These are phyloP conservation scores for Gymnarchus niloticus DNA, from an alignment of 2,113 vertebrate genomes.

Conservation along the genomic window DNA sequence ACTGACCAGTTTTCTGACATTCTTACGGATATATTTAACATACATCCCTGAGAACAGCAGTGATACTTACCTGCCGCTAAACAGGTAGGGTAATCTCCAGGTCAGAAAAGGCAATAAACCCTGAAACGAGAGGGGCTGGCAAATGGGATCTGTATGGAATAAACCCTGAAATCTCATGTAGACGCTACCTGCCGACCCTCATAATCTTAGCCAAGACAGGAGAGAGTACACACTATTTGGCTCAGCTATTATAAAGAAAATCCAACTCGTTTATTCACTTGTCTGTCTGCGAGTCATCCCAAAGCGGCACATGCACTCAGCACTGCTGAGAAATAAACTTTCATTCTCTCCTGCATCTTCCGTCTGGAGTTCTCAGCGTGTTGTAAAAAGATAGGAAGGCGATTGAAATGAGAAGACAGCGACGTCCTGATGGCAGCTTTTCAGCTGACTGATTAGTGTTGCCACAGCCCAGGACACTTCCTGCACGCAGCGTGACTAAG, in stretches of 20 bases:
- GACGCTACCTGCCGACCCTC: too few species aligned
- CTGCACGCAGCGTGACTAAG: constrained; percentile 19
- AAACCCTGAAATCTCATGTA: too few species aligned
- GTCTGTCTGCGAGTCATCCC: background rate
- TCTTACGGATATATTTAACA: background rate
- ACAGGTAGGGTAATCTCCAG: too few species aligned
- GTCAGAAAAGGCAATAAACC: too few species aligned
- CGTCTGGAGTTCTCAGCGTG: background rate
- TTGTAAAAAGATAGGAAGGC: background rate
- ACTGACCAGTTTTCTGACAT: too few species aligned
- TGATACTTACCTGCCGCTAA: too few species aligned
- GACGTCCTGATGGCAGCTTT: background rate
- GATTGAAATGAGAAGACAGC: background rate
- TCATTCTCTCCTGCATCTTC: constrained; percentile 36
- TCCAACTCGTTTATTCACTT: constrained; percentile 12
- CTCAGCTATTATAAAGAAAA: too few species aligned
- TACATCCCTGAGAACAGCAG: background rate
- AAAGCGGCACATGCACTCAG: background rate
- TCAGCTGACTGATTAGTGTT: background rate
- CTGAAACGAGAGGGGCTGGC: too few species aligned
- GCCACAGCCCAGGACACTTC: background rate
- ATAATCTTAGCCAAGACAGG: too few species aligned
- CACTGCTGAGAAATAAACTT: constrained; percentile 45
- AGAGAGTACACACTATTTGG: too few species aligned
- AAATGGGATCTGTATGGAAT: too few species aligned